Percentiles rank a stretch among this genome's conserved stretches.
These are phyloP conservation scores for Lepilemur septentrionalis DNA, from an alignment of 2,797 vertebrate species.

Conservation along the genomic window DNA sequence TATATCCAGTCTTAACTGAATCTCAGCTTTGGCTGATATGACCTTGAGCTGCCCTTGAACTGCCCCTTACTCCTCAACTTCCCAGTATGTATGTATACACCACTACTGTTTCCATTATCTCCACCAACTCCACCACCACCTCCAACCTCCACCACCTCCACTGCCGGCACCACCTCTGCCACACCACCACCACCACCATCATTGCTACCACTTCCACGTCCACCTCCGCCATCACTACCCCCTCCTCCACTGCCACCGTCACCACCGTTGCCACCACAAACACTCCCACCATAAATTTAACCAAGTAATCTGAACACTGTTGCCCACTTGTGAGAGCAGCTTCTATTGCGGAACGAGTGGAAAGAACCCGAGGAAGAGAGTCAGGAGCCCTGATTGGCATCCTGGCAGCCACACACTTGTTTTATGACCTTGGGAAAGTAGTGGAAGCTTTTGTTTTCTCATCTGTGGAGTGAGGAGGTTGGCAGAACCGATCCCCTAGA, in stretches of 20 bases:
- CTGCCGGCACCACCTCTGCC: no score
- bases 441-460: background rate
- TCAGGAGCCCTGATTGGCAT: background rate
- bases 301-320: background rate
- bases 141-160: no score
- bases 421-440: constrained; percentile 12
- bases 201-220: background rate
- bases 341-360: background rate
- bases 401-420: background rate
- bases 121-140: accelerated
- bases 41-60: background rate
- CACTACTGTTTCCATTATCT: no score
- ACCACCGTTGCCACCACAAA: background rate
- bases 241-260: background rate
- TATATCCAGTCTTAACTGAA: background rate
- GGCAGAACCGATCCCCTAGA: background rate
- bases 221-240: no score
- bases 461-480: background rate
- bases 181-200: background rate
- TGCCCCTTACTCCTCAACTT: background rate
- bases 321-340: background rate
- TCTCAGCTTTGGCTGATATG: background rate
- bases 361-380: background rate
- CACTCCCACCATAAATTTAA: background rate
- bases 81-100: accelerated